phyloP scores from a whole-genome alignment of 2,797 vertebrate genomes.

The Acanthiza pusilla region DNA sequence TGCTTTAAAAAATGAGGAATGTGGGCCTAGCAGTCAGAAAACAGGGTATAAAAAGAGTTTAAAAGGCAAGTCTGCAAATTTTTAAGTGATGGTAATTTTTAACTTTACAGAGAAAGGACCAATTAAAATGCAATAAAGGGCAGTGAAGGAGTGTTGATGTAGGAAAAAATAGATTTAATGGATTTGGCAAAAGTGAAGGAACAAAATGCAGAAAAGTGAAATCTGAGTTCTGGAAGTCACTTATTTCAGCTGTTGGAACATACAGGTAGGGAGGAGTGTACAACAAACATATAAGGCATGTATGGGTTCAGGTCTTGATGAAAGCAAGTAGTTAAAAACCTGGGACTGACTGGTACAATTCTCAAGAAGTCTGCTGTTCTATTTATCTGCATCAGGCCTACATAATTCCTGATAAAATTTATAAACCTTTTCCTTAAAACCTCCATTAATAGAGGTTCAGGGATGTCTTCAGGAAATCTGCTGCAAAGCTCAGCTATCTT shows the following conservation, averaged over 20 bases:
- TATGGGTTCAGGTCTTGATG: not conserved
- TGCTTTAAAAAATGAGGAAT: not conserved
- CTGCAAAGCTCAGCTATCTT: not conserved
- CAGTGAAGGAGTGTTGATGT: not conserved
- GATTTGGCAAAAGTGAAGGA: not conserved
- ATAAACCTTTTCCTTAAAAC: not conserved
- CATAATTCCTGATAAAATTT: not conserved
- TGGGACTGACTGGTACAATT: not conserved
- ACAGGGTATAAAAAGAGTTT: not conserved
- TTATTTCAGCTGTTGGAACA: not conserved
- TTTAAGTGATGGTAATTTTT: not conserved
- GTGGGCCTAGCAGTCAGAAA: not conserved
- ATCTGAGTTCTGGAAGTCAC: not conserved
- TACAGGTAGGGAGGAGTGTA: not conserved
- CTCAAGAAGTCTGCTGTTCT: not conserved
- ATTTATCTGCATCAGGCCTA: not conserved
- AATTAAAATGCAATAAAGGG: not conserved
- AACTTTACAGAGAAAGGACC: not conserved
- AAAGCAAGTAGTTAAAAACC: not conserved
- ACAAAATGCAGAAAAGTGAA: not conserved
- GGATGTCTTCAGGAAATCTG: not conserved
- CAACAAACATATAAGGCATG: fast-evolving
- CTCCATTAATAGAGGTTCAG: not conserved
- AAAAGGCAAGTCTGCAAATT: not conserved
- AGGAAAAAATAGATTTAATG: not conserved